Evolutionary conservation across 2,888 invertebrate species (phyloP).

Genomic region (Callyntrura sp.): DNA sequence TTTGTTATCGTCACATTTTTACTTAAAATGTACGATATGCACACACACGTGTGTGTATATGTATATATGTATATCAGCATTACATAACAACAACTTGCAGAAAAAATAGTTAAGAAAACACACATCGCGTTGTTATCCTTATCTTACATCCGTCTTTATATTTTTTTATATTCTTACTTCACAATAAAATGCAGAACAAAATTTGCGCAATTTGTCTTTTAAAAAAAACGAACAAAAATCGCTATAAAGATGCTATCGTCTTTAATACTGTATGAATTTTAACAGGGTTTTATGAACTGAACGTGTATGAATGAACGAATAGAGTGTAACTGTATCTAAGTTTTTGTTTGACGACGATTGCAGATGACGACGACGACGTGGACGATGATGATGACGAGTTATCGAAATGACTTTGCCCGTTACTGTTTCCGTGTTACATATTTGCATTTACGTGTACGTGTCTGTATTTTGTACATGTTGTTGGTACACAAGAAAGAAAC

Average conservation of each 20-base stretch:
- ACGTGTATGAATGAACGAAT: neutral
- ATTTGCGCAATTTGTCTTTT: conserved; percentile 24
- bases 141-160: conserved; percentile 2
- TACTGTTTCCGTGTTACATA: conserved; percentile 76
- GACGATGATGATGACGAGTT: conserved; percentile 41
- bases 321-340: neutral
- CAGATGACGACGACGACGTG: conserved; percentile 40
- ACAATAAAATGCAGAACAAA: conserved; percentile 11
- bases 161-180: neutral
- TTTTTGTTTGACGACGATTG: neutral
- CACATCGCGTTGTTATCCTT: conserved; percentile 29
- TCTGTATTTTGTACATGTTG: too few relatives aligned
- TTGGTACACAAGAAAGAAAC: too few relatives aligned
- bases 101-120: neutral
- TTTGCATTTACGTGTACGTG: too few relatives aligned
- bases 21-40: neutral
- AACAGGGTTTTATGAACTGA: neutral
- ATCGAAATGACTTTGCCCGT: conserved; percentile 64
- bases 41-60: neutral
- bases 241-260: conserved; percentile 1
- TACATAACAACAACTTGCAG: neutral
- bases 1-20: neutral
- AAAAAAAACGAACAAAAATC: conserved; percentile 21
- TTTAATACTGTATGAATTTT: neutral
- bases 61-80: neutral